Evolutionary conservation across 2,113 vertebrate species (phyloP), one percentile per base, ranked within the genome.

Genomic region (Gavia stellata): DNA sequence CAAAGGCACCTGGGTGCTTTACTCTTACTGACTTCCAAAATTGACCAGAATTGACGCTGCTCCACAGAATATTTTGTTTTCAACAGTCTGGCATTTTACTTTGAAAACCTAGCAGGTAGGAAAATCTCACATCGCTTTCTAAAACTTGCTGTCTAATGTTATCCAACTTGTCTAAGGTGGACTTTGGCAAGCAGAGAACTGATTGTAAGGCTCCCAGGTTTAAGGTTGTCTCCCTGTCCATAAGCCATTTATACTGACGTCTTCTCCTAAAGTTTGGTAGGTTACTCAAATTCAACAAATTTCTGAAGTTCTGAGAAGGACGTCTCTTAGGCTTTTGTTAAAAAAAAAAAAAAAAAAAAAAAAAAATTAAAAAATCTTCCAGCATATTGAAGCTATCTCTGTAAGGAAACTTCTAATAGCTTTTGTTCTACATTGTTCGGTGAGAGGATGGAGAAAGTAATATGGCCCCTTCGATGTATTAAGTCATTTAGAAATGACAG

Each of bases 121-220:
- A 23, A 88, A 47, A 17, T 33, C 62, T 53, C 34, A 2, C 21
- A 3, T 14, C 0, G 0, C 4, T 50, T 50, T 78, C n/a, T 40
- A 36, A 50, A 83, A 63, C 59, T 45, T 36, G 21, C 34, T 38
- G 13, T 25, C 63, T 42, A 3, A 4, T 14, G 16, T n/a, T 45
- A 5, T 14, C 55, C 10, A 7, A 19, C 63, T 62, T 52, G 19
- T 18, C 42, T 58, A 17, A 74, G 45, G 33, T 74, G n/a, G 63
- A 6, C n/a, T 81, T 95, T 38, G 78, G 56, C 21, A 62, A 71
- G 86, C 29, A 53, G 33, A 78, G 63, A 56, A 34, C 3, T 78
- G 78, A 42, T 21, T 56, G 36, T 56, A 63, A 59, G 44, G 36
- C 55, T 91, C 61, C 15, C 21, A 52, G 36, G 9, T 68, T 90